A percentile compares a stretch with the other conserved stretches of the same genome.
Conservation (phyloP, 2,888 invertebrate species). For the Cantharis flavilabris region DNA sequence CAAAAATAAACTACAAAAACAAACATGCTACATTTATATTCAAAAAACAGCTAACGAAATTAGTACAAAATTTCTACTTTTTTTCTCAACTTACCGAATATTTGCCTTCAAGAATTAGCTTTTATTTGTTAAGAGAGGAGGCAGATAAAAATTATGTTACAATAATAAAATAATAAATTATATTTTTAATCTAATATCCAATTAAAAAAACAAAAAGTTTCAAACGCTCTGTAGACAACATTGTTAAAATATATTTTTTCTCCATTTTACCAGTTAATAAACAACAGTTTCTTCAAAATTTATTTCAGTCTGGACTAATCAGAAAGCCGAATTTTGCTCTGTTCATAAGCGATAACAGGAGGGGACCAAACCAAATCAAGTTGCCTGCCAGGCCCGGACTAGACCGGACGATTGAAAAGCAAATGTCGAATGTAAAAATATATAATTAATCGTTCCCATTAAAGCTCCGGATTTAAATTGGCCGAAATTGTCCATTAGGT, state of each 20-base stretch:
- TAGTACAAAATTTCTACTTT: background rate
- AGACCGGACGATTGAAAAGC: no score
- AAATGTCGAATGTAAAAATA: no score
- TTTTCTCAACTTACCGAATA: slow-evolving; percentile 39
- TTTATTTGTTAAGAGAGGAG: slow-evolving; percentile 41
- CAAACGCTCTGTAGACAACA: background rate
- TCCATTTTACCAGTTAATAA: no score
- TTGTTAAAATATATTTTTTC: background rate
- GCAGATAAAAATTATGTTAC: slow-evolving; percentile 24
- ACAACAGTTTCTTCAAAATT: no score
- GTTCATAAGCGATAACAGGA: no score
- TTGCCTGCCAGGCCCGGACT: no score
- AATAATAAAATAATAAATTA: slow-evolving; percentile 13
- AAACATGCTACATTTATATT: slow-evolving; percentile 1
- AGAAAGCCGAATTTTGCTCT: no score
- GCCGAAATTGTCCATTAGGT: no score
- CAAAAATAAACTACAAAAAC: background rate
- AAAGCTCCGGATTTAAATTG: no score
- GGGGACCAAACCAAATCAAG: no score
- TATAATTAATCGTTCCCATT: no score
- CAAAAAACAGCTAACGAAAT: background rate
- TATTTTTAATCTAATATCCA: background rate
- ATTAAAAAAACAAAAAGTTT: background rate
- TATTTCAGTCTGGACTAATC: no score
- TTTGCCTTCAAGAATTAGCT: slow-evolving; percentile 47